Base-by-base conservation (phyloP, 2,113 vertebrate species). In the Cardinalis cardinalis region DNA sequence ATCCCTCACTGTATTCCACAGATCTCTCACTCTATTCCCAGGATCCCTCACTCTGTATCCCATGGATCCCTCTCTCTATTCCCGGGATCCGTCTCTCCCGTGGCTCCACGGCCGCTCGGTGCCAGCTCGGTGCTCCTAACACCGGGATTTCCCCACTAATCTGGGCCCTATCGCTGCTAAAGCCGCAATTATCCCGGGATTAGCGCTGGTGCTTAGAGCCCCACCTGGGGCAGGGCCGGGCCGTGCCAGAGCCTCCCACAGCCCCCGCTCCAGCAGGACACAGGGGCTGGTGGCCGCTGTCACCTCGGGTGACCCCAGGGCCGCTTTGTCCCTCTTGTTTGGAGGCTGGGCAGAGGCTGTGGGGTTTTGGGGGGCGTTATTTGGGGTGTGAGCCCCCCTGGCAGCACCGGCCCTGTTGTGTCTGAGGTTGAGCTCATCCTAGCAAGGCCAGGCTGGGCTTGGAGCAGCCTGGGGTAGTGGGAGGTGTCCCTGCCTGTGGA, bases 301-400 rank as follows among this genome's bases (percentile, higher is more conserved):
- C 91, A 70, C 94, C 94, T 86, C 25, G 2, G 36, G 28, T 81
- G 91, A 94, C 91, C 86, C 65, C n/a, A 0, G 58, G 25, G 48
- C 69, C 11, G 28, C 49, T 9, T 25, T 36, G 23, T 32, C 65
- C 56, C 74, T 48, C 12, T 12, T 0, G 23, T 23, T 7, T 12
- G 69, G 49, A 9, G 73, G 43, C 36, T n/a, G 66, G 51, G 55
- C 23, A 21, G 63, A 32, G 38, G 20, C 28, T 34, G 34, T 1
- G 20, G 76, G 53, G 43, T 3, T 74, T 46, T 4, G 5, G 36
- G 18, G 48, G 34, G 17, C 0, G 1, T 31, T 6, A 10, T 8
- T 68, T 0, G 4, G 0, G 6, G 7, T 16, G 12, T 18, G 40
- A 66, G 3, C 25, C 9, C 7, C 31, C 7, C 11, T 0, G 2